phyloP scores from a whole-genome alignment of 92 coral and sea anemone genomes.

The Porites divaricata region DNA sequence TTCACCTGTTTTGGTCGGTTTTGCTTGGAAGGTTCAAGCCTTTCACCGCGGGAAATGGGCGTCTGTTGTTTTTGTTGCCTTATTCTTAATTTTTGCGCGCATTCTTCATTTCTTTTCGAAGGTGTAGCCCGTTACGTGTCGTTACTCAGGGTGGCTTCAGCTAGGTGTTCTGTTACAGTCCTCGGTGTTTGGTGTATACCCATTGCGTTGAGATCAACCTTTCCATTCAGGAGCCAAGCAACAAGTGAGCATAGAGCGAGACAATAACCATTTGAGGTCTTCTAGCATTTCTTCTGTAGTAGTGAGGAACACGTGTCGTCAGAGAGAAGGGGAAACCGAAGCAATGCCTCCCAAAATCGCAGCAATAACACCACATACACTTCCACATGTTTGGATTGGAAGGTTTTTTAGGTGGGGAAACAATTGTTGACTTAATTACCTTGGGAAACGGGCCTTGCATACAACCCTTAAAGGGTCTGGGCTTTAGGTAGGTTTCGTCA shows the following conservation, averaged over 20 bases:
- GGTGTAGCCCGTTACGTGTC: background rate
- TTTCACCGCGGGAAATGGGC: background rate
- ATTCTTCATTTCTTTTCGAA: background rate
- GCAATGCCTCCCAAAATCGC: conserved; percentile 52
- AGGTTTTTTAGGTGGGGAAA: conserved; percentile 17
- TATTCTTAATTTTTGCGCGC: conserved; percentile 6
- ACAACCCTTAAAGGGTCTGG: conserved; percentile 41
- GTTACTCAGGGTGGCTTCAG: background rate
- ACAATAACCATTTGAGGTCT: conserved; percentile 44
- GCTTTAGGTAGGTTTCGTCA: background rate
- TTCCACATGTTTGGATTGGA: conserved; percentile 69
- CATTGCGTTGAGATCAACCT: conserved; percentile 32
- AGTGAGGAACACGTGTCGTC: conserved; percentile 53
- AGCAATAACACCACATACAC: conserved; percentile 60
- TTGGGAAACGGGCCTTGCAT: conserved; percentile 24
- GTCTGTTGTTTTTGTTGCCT: conserved; percentile 3
- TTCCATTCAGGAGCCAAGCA: conserved; percentile 29
- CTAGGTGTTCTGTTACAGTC: conserved; percentile 5
- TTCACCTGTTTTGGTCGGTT: background rate
- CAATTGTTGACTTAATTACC: background rate
- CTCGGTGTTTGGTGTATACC: conserved; percentile 15
- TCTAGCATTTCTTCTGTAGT: conserved; percentile 4
- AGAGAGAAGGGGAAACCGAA: conserved; percentile 39
- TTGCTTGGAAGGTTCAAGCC: conserved; percentile 5
- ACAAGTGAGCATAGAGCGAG: conserved; percentile 23